Evolutionary conservation across 2,113 vertebrate genomes (phyloP), one percentile per base, ranked within the genome.

Genomic region (Cochlearius cochlearius): DNA sequence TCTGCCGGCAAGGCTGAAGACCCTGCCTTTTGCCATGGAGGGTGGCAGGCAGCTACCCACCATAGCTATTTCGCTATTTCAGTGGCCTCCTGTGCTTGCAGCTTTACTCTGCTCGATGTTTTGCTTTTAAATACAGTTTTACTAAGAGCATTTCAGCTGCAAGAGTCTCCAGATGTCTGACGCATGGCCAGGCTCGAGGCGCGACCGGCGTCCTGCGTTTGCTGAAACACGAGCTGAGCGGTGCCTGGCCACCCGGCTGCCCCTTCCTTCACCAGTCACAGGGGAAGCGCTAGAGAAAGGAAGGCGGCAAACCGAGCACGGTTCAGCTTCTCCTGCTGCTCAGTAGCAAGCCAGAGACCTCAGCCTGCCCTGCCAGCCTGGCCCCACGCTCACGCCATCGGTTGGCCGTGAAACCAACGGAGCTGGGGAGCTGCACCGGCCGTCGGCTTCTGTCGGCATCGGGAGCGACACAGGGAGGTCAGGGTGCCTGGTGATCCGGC

Each of bases 91-190:
- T 80, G 45, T 49, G 53, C 34, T 95, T 68, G 47, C 90, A 90
- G 62, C 58, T 91, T 76, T 72, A n/a, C 9, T 79, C 47, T 59
- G 49, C 69, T 78, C 0, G 0, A 77, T 2, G 3, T 77, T 60
- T 95, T 63, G 32, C 88, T 96, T 74, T 71, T 59, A 82, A 83
- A 88, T 71, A 62, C 66, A 88, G 88, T 90, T 96, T 97, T 83
- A 92, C 18, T 30, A 55, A 78, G 43, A 80, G 41, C 43, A 76
- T 82, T 96, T 94, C 91, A 93, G 90, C 75, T 94, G 60, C 76
- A 84, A 80, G 55, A 21, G 80, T 80, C 88, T 94, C 74, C 76
- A 95, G 94, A 83, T 32, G 39, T 63, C 80, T 94, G 88, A 96
- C 90, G 71, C 23, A 68, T 1, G 43, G 34, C 96, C 94, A 83